Base-by-base conservation (phyloP, 2,797 vertebrate genomes). In the Falco cherrug region DNA sequence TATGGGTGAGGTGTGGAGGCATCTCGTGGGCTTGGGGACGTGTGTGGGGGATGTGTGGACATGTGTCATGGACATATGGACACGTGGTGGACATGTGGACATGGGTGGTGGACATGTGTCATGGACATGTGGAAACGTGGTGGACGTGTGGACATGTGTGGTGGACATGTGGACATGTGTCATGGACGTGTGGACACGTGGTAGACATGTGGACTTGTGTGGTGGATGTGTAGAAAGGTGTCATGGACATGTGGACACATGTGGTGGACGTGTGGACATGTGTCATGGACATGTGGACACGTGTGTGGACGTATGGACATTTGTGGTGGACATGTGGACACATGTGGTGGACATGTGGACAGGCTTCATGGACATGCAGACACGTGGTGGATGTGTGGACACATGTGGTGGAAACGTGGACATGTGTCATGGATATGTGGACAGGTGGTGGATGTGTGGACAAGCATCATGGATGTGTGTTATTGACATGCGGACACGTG, bases 401-500 rank as follows among this genome's bases (percentile, higher is more conserved):
- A 6, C 5, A 9, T 50, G n/a, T 68, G 2, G 2, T 20, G 35
- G 68, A 53, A 3, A 1, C 21, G 13, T 5, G 16, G 33, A 47
- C 3, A 1, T 4, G 11, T n/a, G 24, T 57, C 13, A 4, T 45
- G 70, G 70, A n/a, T 3, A 1, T 33, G 16, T 4, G 5, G 50
- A 31, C 6, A 3, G 2, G 31, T 31, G 5, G 7, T 21, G 17
- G 53, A 6, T 11, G 1, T 24, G 5, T 41, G 35, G 67, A 39
- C 12, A 2, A 16, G 24, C 35, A 12, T 28, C 20, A 8, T 47
- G 45, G 35, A 61, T 9, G 5, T 10, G 33, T 26, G 24, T 35
- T 17, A 13, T 26, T 33, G 65, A 13, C 13, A 7, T 45, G 29
- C 16, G 16, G 41, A 35, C 11, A 5, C 7, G 7, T 20, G 31